Conservation (phyloP, 2,113 vertebrate genomes). For the Megaceryle torquata region DNA sequence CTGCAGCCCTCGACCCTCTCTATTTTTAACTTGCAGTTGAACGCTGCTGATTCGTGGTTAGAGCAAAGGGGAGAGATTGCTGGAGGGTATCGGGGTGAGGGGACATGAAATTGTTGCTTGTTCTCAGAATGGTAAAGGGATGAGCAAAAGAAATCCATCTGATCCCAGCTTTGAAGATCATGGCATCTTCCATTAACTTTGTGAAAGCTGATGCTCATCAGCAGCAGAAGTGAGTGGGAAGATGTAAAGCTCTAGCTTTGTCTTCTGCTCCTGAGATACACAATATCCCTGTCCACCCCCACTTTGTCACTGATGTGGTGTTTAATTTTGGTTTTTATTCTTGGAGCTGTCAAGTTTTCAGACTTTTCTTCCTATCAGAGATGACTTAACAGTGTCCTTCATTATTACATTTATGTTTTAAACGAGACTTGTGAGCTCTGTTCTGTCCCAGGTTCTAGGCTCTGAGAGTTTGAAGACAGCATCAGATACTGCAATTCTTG, state of each 20-base stretch:
- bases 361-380: neutral
- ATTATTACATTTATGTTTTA: neutral
- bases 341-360: neutral
- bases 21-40: neutral
- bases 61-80: neutral
- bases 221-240: constrained; percentile 38
- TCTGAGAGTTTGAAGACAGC: neutral
- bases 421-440: accelerated
- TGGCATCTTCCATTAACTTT: neutral
- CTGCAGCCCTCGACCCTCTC: neutral
- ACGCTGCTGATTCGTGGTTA: neutral
- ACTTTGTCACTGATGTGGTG: neutral
- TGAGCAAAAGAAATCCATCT: neutral
- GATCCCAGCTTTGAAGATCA: constrained; percentile 1
- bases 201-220: neutral
- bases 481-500: neutral
- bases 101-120: accelerated
- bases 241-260: constrained; percentile 27
- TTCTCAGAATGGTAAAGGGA: neutral
- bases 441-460: neutral
- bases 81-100: neutral
- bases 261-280: neutral
- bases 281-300: neutral
- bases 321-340: neutral
- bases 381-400: neutral